Base-by-base conservation (phyloP, 2,888 invertebrate genomes). In the Lepeophtheirus nordmannii region DNA sequence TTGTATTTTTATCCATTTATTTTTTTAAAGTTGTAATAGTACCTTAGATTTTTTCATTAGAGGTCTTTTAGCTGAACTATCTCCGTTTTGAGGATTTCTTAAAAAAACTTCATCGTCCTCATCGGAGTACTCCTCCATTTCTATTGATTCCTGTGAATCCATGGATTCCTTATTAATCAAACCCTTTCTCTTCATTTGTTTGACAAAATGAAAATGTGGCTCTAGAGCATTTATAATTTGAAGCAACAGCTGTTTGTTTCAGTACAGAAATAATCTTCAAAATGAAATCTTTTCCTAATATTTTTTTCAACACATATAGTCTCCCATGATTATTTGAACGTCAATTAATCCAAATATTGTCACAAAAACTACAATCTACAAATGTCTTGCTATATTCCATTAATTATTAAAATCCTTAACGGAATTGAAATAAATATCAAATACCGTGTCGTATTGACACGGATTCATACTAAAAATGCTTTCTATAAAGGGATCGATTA, bases 91-190 rank as follows among this genome's bases (percentile, higher is more conserved):
- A 20, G 85, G 84, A 76, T 85, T 85, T 68, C 84, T 78, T 70
- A 85, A 85, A 73, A 86, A 86, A 20, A 86, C 85, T 74, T 86
- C 85, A 74, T 86, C 85, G 71, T 86, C 85, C 14, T 85, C 82
- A 74, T 85, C 85, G 70, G 84, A 78, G 69, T 83, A 81, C 69
- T 85, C 85, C 59, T 76, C 75, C 70, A 70, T 68, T 63, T 85
- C 85, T 71, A 72, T 71, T 53, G 72, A 70, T 46, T 82, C 84
- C 73, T 85, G 46, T 10, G 63, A 63, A 38, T 63, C 63, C 37
- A 56, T 38, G 22, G 63, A 63, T 23, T 63, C 63, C 3, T 63
- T 41, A 8, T 41, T 41, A 10, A 56, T 20, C 23, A 63, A 22
- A 3, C 56, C 53, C 53, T 46, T 53, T 56, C 38, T 46, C 56